Percentiles rank a stretch among this genome's conserved stretches.
Evolutionary conservation across 2,113 vertebrate genomes (phyloP).

Genomic region (Elanus axillaris): DNA sequence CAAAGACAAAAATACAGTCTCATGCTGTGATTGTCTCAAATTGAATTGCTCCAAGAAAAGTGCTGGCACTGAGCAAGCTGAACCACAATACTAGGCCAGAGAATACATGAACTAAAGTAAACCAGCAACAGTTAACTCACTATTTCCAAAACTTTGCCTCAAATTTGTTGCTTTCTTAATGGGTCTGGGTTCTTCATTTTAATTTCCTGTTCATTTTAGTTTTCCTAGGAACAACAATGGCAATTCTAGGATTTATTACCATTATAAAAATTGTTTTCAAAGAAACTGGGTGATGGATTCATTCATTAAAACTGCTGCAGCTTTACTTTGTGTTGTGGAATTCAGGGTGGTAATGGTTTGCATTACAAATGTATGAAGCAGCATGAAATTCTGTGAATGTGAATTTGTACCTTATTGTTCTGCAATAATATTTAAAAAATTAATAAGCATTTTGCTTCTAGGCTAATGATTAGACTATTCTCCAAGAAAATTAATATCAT

Average conservation of each 20-base stretch:
- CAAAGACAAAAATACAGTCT: not conserved
- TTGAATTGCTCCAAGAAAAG: not conserved
- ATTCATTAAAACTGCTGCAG: not conserved
- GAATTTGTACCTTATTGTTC: not conserved
- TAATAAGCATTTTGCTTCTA: not conserved
- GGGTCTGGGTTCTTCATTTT: not conserved
- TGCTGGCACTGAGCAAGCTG: not conserved
- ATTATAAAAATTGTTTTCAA: not conserved
- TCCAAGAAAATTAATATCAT: not conserved
- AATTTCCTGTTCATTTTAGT: not conserved
- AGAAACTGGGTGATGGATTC: not conserved
- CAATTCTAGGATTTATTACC: not conserved
- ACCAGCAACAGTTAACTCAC: not conserved
- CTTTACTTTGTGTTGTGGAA: not conserved
- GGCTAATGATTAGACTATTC: not conserved
- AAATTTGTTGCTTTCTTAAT: not conserved
- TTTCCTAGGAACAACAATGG: not conserved
- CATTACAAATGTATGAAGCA: not conserved
- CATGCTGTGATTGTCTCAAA: not conserved
- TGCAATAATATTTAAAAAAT: not conserved
- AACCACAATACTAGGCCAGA: not conserved
- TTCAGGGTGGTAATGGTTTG: not conserved
- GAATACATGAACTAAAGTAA: not conserved
- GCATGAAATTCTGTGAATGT: not conserved
- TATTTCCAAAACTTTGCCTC: not conserved